These are phyloP conservation scores for Bergia sp. DNA, from an alignment of 92 coral and sea anemone genomes.

Conservation along the genomic window DNA sequence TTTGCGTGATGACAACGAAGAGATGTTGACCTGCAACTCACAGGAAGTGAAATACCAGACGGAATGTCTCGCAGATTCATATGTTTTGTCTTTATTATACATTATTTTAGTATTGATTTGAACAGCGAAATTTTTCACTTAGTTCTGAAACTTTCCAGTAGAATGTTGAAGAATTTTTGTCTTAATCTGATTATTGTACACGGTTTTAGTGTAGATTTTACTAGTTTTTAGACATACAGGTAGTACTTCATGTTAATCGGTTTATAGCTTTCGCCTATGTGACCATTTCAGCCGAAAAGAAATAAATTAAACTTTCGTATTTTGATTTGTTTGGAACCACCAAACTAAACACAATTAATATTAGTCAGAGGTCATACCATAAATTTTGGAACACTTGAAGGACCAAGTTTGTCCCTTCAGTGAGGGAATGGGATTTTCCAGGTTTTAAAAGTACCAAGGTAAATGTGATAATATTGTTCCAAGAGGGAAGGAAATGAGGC, in stretches of 20 bases:
- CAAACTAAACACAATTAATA: no score
- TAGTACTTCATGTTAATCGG: no score
- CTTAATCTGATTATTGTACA: no score
- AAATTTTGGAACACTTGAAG: background rate
- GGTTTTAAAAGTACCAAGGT: background rate
- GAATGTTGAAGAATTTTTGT: background rate
- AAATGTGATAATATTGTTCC: background rate
- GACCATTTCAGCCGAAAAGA: no score
- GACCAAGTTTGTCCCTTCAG: background rate
- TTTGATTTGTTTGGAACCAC: no score
- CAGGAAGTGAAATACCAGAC: constrained; percentile 21
- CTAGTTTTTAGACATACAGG: no score
- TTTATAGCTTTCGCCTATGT: no score
- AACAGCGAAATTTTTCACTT: background rate
- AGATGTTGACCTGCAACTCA: background rate
- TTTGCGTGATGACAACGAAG: background rate
- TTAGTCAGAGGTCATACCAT: background rate
- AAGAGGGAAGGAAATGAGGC: no score
- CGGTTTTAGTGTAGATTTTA: no score
- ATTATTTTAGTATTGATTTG: background rate
- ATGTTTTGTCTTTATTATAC: background rate
- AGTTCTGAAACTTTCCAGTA: background rate
- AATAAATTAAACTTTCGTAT: no score
- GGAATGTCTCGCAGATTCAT: background rate
- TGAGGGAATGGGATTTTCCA: background rate